These are phyloP conservation scores for Nemoura dubitans DNA, from an alignment of 2,888 invertebrate genomes.

Conservation along the genomic window DNA sequence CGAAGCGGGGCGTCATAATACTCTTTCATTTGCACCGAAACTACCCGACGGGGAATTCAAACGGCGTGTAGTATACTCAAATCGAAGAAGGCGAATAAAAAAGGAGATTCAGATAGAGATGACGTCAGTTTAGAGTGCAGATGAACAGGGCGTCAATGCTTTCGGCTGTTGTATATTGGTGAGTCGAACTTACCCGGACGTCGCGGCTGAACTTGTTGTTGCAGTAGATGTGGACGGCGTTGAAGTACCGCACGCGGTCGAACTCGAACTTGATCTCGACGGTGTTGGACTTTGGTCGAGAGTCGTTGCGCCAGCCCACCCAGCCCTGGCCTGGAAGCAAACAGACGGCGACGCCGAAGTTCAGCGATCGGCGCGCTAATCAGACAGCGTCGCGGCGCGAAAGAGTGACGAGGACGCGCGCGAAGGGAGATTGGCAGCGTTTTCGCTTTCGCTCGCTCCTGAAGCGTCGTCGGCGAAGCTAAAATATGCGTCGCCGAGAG, in stretches of 20 bases:
- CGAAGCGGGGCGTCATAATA: neutral
- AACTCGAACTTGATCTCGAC: slow-evolving; percentile 82
- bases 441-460: neutral
- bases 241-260: slow-evolving; percentile 87
- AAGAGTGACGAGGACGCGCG: no score
- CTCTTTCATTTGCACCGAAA: slow-evolving; percentile 44
- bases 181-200: slow-evolving; percentile 70
- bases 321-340: slow-evolving; percentile 73
- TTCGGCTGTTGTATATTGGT: neutral
- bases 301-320: slow-evolving; percentile 91
- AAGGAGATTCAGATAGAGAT: neutral
- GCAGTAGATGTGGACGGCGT: slow-evolving; percentile 80
- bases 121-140: neutral
- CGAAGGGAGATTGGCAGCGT: neutral
- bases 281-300: slow-evolving; percentile 66
- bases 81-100: slow-evolving; percentile 13
- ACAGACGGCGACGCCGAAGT: neutral
- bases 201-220: slow-evolving; percentile 88
- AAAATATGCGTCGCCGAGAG: neutral
- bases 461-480: neutral
- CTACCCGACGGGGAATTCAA: slow-evolving; percentile 43
- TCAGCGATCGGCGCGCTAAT: neutral
- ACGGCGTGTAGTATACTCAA: neutral
- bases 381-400: neutral
- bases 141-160: neutral